A percentile compares a stretch with the other conserved stretches of the same genome.
Evolutionary conservation across 2,113 vertebrate genomes (phyloP).

Genomic region (Heterotis niloticus): DNA sequence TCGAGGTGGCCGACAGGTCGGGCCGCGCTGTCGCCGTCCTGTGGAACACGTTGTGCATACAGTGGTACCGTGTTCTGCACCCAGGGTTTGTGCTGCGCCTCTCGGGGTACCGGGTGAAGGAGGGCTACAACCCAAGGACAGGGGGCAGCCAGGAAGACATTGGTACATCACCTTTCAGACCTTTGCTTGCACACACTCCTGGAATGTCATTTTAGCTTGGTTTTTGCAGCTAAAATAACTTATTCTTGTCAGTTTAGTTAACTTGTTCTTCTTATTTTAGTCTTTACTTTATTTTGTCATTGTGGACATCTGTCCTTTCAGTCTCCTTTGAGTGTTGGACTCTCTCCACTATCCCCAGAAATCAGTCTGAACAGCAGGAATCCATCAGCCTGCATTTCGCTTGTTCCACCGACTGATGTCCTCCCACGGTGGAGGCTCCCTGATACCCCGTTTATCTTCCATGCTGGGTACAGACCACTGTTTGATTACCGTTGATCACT

Average conservation of each 20-base stretch:
- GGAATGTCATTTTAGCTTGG: too few relatives aligned
- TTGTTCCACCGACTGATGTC: slow-evolving; percentile 51
- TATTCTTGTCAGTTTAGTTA: too few relatives aligned
- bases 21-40: slow-evolving; percentile 57
- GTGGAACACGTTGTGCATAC: slow-evolving; percentile 66
- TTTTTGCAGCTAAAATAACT: too few relatives aligned
- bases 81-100: slow-evolving; percentile 60
- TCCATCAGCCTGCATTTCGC: slow-evolving; percentile 49
- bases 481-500: neutral
- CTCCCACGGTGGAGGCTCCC: slow-evolving; percentile 39
- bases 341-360: slow-evolving; percentile 43
- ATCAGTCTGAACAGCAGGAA: slow-evolving; percentile 72
- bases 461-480: neutral
- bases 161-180: slow-evolving; percentile 40
- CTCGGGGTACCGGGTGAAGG: slow-evolving; percentile 58
- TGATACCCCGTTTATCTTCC: slow-evolving; percentile 48
- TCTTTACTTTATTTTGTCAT: too few relatives aligned
- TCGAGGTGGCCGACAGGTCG: slow-evolving; percentile 60
- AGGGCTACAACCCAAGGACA: slow-evolving; percentile 42
- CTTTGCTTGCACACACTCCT: neutral
- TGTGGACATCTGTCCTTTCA: neutral
- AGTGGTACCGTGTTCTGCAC: slow-evolving; percentile 60
- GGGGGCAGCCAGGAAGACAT: slow-evolving; percentile 42
- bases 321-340: neutral
- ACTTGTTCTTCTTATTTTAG: too few relatives aligned